Conservation (phyloP, 2,888 invertebrate species). For the Exephanes ischioxanthus region DNA sequence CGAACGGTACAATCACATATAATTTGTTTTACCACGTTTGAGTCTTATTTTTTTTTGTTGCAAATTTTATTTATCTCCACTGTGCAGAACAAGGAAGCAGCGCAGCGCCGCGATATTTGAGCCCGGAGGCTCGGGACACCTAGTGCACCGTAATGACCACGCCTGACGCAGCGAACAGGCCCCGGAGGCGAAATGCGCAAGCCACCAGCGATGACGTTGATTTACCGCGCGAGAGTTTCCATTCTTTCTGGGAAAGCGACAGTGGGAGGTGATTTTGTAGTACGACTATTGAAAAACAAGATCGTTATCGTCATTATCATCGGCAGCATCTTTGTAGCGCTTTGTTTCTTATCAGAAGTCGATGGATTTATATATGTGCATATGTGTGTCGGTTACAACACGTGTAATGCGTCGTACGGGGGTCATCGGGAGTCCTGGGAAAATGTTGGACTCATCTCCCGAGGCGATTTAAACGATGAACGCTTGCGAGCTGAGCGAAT, state of each 20-base stretch:
- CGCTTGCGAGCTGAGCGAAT: background rate
- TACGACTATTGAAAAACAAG: background rate
- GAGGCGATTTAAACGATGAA: background rate
- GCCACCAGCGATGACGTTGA: slow-evolving; percentile 7
- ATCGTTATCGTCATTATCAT: background rate
- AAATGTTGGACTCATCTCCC: slow-evolving; percentile 24
- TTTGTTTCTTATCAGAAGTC: slow-evolving; percentile 1
- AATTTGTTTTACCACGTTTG: background rate
- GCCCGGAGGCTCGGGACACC: background rate
- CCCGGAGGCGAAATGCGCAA: slow-evolving; percentile 7
- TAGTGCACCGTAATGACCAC: slow-evolving; percentile 2
- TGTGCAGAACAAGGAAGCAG: background rate
- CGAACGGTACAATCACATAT: background rate
- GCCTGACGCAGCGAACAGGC: slow-evolving; percentile 16
- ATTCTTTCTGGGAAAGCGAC: slow-evolving; percentile 49
- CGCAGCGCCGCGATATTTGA: background rate
- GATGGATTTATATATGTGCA: background rate
- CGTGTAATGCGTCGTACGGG: background rate
- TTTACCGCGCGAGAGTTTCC: background rate
- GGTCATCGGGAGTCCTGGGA: slow-evolving; percentile 38
- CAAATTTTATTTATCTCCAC: background rate
- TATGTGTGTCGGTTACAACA: background rate
- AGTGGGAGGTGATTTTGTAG: slow-evolving; percentile 24
- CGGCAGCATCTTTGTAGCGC: slow-evolving; percentile 10
- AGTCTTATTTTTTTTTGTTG: background rate